Conservation (phyloP, 1,140 invertebrate genomes). For the Drosophila kohkoa region DNA sequence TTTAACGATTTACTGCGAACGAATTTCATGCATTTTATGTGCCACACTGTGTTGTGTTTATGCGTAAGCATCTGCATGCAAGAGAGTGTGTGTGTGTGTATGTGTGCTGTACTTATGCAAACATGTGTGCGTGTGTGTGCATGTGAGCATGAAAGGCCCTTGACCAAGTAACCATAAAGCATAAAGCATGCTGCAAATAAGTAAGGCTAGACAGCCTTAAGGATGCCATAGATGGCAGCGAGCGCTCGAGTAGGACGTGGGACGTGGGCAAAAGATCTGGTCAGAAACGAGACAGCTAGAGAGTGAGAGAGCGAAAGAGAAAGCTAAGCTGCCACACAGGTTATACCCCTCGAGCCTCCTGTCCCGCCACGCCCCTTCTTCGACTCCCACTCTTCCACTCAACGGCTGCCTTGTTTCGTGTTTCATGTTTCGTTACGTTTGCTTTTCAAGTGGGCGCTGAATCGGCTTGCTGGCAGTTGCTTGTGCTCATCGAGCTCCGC, state of each 20-base stretch:
- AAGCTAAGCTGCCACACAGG: slow-evolving; percentile 10
- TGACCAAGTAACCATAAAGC: slow-evolving; percentile 83
- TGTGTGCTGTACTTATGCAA: slow-evolving; percentile 45
- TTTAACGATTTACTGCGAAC: slow-evolving; percentile 79
- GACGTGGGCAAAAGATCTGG: slow-evolving; percentile 5
- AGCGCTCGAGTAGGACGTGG: background rate
- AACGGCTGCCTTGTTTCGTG: slow-evolving; percentile 50
- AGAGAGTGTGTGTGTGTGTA: slow-evolving; percentile 28
- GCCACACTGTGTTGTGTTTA: slow-evolving; percentile 28
- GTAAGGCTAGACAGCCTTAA: slow-evolving; percentile 79
- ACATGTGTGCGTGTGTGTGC: slow-evolving; percentile 27
- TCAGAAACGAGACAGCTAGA: slow-evolving; percentile 28
- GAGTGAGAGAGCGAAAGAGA: background rate
- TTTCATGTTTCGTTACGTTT: slow-evolving; percentile 81
- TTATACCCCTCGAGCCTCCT: background rate
- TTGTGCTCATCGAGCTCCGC: background rate
- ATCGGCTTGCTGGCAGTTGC: slow-evolving; percentile 22
- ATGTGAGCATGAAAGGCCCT: slow-evolving; percentile 68
- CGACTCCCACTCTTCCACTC: background rate
- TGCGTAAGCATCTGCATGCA: background rate
- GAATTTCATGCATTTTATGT: slow-evolving; percentile 78
- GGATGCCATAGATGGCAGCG: slow-evolving; percentile 30
- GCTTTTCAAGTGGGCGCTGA: slow-evolving; percentile 68
- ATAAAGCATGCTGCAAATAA: slow-evolving; percentile 83
- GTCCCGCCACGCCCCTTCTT: background rate